Percentiles rank a stretch among this genome's conserved stretches.
These are phyloP conservation scores for Petrocephalus microphthalmus DNA, from an alignment of 2,113 vertebrate species.

Conservation along the genomic window DNA sequence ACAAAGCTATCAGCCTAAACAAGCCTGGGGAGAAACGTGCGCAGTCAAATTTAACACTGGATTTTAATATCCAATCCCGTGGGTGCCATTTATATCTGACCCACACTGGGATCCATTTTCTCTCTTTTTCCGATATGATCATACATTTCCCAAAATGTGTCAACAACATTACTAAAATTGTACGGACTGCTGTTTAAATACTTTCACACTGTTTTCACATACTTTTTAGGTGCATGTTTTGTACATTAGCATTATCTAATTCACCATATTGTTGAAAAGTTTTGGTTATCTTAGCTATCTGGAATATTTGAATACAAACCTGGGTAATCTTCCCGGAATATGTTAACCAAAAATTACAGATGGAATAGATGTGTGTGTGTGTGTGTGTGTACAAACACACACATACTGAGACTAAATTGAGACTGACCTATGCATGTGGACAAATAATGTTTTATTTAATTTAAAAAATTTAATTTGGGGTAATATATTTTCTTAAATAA, in stretches of 20 bases:
- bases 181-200: background rate
- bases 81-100: conserved; percentile 21
- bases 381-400: too few relatives aligned
- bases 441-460: too few relatives aligned
- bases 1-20: conserved; percentile 40
- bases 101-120: background rate
- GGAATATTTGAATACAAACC: background rate
- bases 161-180: background rate
- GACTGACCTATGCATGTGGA: background rate
- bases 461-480: too few relatives aligned
- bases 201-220: background rate
- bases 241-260: background rate
- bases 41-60: conserved; percentile 31
- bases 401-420: background rate
- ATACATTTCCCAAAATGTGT: conserved; percentile 9
- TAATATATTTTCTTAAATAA: conserved; percentile 38
- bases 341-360: background rate
- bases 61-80: conserved; percentile 22
- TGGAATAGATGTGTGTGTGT: background rate
- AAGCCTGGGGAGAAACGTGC: conserved; percentile 24
- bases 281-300: background rate
- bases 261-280: background rate
- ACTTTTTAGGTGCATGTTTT: background rate
- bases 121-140: background rate
- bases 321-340: background rate